Evolutionary conservation across 2,888 invertebrate species (phyloP).

Genomic region (Catocala fraxini): DNA sequence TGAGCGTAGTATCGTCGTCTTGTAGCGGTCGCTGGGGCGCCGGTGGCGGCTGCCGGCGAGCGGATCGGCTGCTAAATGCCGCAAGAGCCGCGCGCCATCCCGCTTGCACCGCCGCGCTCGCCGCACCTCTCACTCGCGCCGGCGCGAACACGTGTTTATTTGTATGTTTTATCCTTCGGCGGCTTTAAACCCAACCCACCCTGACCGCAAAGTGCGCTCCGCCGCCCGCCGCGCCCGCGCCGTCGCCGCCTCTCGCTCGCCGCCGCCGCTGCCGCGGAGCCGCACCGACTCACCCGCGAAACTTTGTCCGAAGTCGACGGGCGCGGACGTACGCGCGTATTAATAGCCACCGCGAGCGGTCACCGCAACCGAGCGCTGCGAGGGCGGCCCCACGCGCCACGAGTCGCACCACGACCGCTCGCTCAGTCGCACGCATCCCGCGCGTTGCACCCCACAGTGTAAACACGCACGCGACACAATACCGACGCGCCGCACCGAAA

Average conservation of each 20-base stretch:
- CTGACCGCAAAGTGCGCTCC: constrained; percentile 90
- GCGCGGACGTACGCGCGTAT: constrained; percentile 86
- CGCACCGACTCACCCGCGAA: constrained; percentile 83
- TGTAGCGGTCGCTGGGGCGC: constrained; percentile 19
- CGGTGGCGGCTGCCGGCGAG: constrained; percentile 60
- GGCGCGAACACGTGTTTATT: constrained; percentile 89
- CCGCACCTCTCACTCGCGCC: constrained; percentile 87
- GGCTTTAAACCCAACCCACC: constrained; percentile 90
- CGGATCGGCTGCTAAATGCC: constrained; percentile 84
- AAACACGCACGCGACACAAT: constrained; percentile 50
- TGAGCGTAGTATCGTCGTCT: constrained; percentile 17
- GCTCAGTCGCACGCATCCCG: constrained; percentile 71
- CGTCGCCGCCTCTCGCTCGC: constrained; percentile 82
- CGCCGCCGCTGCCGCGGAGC: constrained; percentile 79
- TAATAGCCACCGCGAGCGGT: constrained; percentile 83
- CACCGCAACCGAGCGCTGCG: constrained; percentile 72
- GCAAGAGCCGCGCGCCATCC: constrained; percentile 78
- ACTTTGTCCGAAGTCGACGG: constrained; percentile 87
- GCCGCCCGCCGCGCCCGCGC: constrained; percentile 87
- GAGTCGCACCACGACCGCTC: constrained; percentile 69
- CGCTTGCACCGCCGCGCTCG: constrained; percentile 74
- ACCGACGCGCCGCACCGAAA: constrained; percentile 44
- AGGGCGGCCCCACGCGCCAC: constrained; percentile 61
- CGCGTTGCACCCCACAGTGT: constrained; percentile 59
- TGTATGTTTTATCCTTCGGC: constrained; percentile 90